Base-by-base conservation (phyloP, 2,113 vertebrate genomes). In the Psephotus haematonotus region DNA sequence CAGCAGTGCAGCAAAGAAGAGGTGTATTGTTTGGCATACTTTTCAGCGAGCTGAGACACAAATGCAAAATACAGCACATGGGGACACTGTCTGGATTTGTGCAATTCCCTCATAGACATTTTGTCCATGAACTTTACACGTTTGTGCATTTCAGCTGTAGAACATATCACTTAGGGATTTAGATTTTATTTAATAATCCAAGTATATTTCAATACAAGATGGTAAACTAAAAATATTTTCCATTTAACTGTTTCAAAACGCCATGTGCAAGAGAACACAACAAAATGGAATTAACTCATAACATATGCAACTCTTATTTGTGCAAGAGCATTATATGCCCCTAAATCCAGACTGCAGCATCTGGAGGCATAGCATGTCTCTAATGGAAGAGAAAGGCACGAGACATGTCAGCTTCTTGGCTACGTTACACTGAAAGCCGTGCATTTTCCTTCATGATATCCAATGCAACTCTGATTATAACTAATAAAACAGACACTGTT, bases 231-330 rank as follows among this genome's bases (percentile, higher is more conserved):
- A 96, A 95, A 93, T 96, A 85, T 96, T 94, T 97, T 97, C 92
- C 86, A 12, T 95, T 86, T 95, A 95, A 96, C 86, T 91, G 94
- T 96, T 97, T 97, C 93, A 97, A 93, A 95, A 88, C 6, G 11
- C 81, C 92, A 96, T 93, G 93, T 96, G 95, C 92, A 95, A 92
- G 57, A 95, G 91, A 91, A 84, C 88, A 93, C 94, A 96, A 97
- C 90, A 94, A 97, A 97, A 96, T 4, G 64, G 86, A 95, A 97
- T 94, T 97, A 96, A 97, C 92, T 96, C 90, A 0, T 92, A 97
- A 95, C 93, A 97, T 95, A 96, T 96, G 93, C 92, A 94, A 96
- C 86, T 97, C 71, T 91, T 94, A 86, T 93, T 95, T 96, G 94
- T 96, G 88, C 80, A 95, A 96, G 90, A 90, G 68, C 79, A 46